Evolutionary conservation across 2,888 invertebrate genomes (phyloP), one percentile per base, ranked within the genome.

Genomic region (Tetrapedia diversipes): DNA sequence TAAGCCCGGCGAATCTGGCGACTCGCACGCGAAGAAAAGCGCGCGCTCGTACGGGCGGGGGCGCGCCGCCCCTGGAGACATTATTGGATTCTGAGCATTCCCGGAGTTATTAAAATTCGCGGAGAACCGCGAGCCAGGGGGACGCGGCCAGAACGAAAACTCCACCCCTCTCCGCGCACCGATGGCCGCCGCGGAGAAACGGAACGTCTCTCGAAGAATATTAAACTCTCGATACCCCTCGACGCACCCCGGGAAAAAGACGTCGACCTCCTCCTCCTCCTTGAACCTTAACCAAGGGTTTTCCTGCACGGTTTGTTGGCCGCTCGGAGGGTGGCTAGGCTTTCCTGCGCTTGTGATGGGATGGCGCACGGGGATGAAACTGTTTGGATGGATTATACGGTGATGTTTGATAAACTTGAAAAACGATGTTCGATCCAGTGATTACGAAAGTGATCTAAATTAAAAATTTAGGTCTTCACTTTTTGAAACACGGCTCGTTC

Each of bases 61-160:
- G 83, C 80, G 84, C 74, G n/a, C 57, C 19, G 10, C n/a, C 10
- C 10, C 8, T 0, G 19, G 83, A 86, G 87, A 89, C 89, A 90
- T 91, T 91, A 91, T 91, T 90, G 90, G 90, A 91, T 90, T 91
- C 91, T 90, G 90, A 89, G 83, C 90, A 90, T 91, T 90, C 91
- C 86, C 90, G 76, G 86, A 90, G 91, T 91, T 91, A 91, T 91
- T 91, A 90, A 91, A 91, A 91, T 91, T 91, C 90, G 90, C 89
- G 89, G 89, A 90, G 88, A 89, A 89, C 86, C 89, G 84, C 89
- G 51, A n/a, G n/a, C n/a, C n/a, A n/a, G n/a, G n/a, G n/a, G n/a
- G 75, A 73, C 47, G 51, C 63, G 51, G 54, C 22, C 70, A 47
- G 54, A 69, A 73, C 76, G 71, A 69, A 56, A 76, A 85, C 43